Base-by-base conservation (phyloP, 2,797 vertebrate species). In the Urophycis tenuis region DNA sequence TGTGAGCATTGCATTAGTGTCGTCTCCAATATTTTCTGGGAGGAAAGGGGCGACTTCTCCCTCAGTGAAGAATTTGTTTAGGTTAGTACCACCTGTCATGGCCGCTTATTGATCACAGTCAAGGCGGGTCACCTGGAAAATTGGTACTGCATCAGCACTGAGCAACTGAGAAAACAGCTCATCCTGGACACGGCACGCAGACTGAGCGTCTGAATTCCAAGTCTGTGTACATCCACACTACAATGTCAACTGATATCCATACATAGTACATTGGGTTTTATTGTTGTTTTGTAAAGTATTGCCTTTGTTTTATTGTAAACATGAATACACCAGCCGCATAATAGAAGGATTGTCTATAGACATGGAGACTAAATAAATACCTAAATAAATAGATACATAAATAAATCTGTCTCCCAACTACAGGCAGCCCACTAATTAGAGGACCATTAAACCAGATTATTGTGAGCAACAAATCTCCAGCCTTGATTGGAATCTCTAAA, bases 401-500 rank as follows among this genome's bases (percentile, higher is more conserved):
- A 60, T 60, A 22, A 60, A 60, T 25, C 45, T 19, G 19, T 49
- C 45, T 79, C 9, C 2, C 49, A n/a, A 73, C 72, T n/a, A 64
- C 6, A 22, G 36, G 77, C 31, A 84, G 79, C 74, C 74, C 74
- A 32, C 79, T 88, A 84, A 86, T 87, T 81, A 86, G 77, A 79
- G 77, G 45, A 74, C 70, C 82, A 83, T 86, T 82, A 80, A 82
- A 84, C 71, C 49, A 75, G 81, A 83, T 85, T 81, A 85, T 78
- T 84, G 82, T 77, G 86, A 60, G 81, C n/a, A 78, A 87, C 85
- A 79, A 84, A 86, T 83, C 74, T 71, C 76, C 75, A 78, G 81
- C 79, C 81, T 80, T 60, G 82, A 87, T 77, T 22, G 60, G 71
- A 82, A 80, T 70, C 72, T 78, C 39, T 82, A 77, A 79, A 83